phyloP scores from a whole-genome alignment of 92 coral and sea anemone genomes.

The Parazoanthus atlanticus region DNA sequence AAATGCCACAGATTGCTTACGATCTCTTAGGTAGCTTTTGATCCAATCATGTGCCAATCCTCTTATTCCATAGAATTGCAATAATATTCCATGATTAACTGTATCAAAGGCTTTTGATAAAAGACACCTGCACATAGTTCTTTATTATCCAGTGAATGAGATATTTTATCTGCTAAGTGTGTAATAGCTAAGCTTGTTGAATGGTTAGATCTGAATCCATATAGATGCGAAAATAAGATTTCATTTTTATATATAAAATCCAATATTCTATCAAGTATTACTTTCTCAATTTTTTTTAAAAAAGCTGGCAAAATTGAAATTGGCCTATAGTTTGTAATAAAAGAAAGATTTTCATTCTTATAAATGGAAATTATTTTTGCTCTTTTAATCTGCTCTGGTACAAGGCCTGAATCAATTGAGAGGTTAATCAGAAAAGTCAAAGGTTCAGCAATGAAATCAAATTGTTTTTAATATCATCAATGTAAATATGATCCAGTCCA shows the following conservation, averaged over 20 bases:
- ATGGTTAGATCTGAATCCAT: constrained; percentile 20
- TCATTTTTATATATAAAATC: constrained; percentile 29
- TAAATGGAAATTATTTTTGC: no score
- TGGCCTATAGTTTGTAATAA: no score
- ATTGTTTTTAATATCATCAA: no score
- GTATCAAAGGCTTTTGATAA: not conserved
- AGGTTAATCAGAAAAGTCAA: no score
- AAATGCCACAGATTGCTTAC: not conserved
- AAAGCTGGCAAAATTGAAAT: no score
- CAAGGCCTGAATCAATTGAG: no score
- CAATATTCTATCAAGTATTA: constrained; percentile 14
- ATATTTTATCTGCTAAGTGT: constrained; percentile 18
- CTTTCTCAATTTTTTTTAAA: not conserved
- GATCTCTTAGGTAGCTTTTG: not conserved
- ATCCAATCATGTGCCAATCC: constrained; percentile 12
- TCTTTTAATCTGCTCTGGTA: no score
- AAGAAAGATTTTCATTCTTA: no score
- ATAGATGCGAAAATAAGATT: constrained; percentile 23
- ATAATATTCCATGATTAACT: not conserved
- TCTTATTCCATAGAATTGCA: not conserved
- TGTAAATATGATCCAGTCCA: no score
- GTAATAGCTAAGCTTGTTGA: constrained; percentile 30
- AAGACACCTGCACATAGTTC: constrained; percentile 46
- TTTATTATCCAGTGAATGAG: constrained; percentile 29
- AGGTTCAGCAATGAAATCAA: no score